phyloP scores from a whole-genome alignment of 2,888 invertebrate species.

The Drosophila mulleri region DNA sequence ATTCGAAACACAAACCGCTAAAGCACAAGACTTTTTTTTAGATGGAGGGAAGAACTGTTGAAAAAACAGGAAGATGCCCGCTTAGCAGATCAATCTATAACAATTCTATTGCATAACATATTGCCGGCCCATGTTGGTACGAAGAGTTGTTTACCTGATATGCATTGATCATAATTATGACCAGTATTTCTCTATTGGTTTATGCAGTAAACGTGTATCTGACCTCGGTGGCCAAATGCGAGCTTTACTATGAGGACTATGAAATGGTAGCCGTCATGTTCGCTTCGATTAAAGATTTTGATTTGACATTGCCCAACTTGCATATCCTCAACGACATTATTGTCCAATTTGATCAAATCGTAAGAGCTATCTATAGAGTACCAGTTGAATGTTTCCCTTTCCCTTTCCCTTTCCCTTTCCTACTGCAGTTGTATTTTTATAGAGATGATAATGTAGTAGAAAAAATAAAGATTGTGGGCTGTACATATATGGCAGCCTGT shows the following conservation, averaged over 20 bases:
- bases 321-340: conserved; percentile 95
- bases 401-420: not conserved
- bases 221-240: conserved; percentile 88
- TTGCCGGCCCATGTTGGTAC: conserved; percentile 96
- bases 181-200: not conserved
- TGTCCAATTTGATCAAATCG: conserved; percentile 93
- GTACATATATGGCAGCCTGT: conserved; percentile 99
- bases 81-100: conserved; percentile 93
- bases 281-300: conserved; percentile 94
- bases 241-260: conserved; percentile 95
- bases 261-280: conserved; percentile 97
- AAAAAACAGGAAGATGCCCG: conserved; percentile 93
- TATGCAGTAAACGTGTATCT: conserved; percentile 86
- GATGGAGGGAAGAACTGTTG: conserved; percentile 89
- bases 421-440: conserved; percentile 78
- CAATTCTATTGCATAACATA: conserved; percentile 95
- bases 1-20: too few relatives aligned
- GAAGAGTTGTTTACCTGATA: conserved; percentile 68
- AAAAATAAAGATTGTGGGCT: conserved; percentile 98
- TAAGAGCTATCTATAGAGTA: conserved; percentile 80
- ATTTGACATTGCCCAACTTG: conserved; percentile 88
- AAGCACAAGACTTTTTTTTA: conserved; percentile 36
- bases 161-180: not conserved
- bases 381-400: not conserved
- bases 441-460: conserved; percentile 89